These are phyloP conservation scores for Sarotherodon lohbergeri DNA, from an alignment of 2,113 vertebrate species.

Conservation along the genomic window DNA sequence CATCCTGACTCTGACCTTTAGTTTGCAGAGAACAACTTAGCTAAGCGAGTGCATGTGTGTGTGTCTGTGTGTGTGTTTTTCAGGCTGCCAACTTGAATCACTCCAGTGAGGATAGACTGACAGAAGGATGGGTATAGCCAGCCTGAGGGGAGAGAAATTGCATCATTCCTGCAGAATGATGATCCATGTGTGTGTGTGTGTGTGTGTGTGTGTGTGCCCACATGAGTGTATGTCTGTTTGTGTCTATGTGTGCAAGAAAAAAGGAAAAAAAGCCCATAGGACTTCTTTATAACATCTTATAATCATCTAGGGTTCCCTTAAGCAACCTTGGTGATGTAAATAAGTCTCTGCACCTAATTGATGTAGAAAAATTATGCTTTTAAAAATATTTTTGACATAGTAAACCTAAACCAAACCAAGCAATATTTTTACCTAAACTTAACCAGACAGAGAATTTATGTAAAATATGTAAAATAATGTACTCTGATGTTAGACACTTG, in stretches of 20 bases:
- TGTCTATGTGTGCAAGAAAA: neutral
- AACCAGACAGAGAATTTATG: neutral
- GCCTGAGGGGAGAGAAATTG: conserved; percentile 44
- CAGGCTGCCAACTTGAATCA: conserved; percentile 50
- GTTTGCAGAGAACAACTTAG: conserved; percentile 43
- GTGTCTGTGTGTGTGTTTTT: conserved; percentile 16
- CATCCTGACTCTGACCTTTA: conserved; percentile 55
- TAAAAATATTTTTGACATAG: neutral
- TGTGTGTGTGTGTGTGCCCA: neutral
- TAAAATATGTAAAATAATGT: neutral
- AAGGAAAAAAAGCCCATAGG: neutral
- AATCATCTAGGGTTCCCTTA: neutral
- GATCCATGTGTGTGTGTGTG: neutral
- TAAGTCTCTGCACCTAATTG: neutral
- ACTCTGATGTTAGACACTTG: neutral
- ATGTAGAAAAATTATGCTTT: neutral
- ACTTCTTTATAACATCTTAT: neutral
- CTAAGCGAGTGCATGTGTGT: conserved; percentile 34
- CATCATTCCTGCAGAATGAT: conserved; percentile 45
- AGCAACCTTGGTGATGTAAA: no score
- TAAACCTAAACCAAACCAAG: neutral
- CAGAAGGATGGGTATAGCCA: conserved; percentile 52
- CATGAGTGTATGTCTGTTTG: neutral
- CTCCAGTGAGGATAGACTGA: conserved; percentile 49
- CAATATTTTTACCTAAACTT: neutral